Evolutionary conservation across 1,140 invertebrate genomes (phyloP), one percentile per base, ranked within the genome.

Genomic region (Lepidurus apus): DNA sequence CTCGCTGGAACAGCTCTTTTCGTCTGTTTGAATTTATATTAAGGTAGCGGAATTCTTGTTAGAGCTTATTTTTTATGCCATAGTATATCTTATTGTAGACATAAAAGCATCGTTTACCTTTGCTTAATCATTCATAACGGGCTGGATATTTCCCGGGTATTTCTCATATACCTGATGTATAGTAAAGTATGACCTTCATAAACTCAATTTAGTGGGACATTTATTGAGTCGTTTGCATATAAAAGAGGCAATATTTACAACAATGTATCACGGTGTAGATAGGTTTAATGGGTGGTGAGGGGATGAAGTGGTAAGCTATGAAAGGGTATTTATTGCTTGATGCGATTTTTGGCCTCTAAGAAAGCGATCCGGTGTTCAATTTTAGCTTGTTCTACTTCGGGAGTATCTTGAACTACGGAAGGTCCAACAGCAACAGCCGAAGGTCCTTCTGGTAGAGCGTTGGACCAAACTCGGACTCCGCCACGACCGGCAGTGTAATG

Each of bases 341-440:
- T 79, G 24, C 78, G 53, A 43, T 79, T 45, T 13, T 74, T 74
- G 13, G 78, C 78, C 44, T 79, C 78, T 75, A 77, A 44, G 74
- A 79, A 79, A 87, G 81, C 87, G 43, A 45, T 45, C 34, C 45
- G 74, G 53, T 79, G 78, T 3, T 43, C 78, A n/a, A 44, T 17
- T 26, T 74, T 74, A 8, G 78, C 78, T 79, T 74, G 42, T 8
- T n/a, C 74, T n/a, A 79, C 78, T 79, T 79, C 78, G 42, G 74
- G 42, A 42, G 78, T 79, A 24, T 79, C 78, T 21, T 79, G 42
- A 43, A 79, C 74, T 34, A 75, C 74, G 9, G 78, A 42, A 10
- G 78, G 78, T 45, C 42, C 13, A 7, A 45, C 44, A 47, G 73
- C 42, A 13, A 65, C 43, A 65, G 17, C 13, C 44, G 42, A 45